Evolutionary conservation across 2,113 vertebrate species (phyloP), one percentile per base, ranked within the genome.

Genomic region (Trachemys scripta): DNA sequence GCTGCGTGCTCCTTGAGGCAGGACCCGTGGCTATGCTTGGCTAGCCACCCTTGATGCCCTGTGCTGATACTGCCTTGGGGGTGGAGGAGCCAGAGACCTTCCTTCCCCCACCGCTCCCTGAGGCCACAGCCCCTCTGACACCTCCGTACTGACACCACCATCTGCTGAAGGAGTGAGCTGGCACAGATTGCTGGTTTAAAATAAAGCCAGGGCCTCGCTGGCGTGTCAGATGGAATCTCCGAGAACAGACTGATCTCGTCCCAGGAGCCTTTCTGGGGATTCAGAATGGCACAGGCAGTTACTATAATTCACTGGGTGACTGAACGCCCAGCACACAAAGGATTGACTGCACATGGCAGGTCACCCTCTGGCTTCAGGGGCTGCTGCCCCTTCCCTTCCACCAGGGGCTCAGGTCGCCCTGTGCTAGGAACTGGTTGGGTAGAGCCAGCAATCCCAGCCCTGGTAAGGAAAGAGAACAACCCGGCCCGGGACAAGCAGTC

Each of bases 111-210:
- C 17, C 19, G 9, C 8, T 38, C 65, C 4, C 38, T 42, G 38
- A 47, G 75, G 75, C 11, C 42, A 38, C 69, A 11, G n/a, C n/a
- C 72, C 22, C 38, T 59, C 87, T 85, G 84, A 85, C 92, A 93
- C 87, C 92, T 89, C 87, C 62, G 79, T 56, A 29, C 87, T 83
- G 27, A 85, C 82, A 80, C 82, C 42, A 50, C 92, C 92, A 93
- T 90, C 92, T 93, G 92, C 92, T 76, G 76, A n/a, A 85, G 59
- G 29, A 62, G 72, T 69, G 25, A 35, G 27, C 59, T 72, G 84
- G 82, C 92, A 76, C 72, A 45, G 72, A 6, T 5, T 14, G 87
- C 45, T 76, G 89, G 87, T 47, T 89, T 59, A n/a, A 51, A 69
- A 89, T 85, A 82, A 89, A 76, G 35, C 69, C 51, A 42, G 51